Evolutionary conservation across 2,888 invertebrate genomes (phyloP).

Genomic region (Melinaea marsaeus): DNA sequence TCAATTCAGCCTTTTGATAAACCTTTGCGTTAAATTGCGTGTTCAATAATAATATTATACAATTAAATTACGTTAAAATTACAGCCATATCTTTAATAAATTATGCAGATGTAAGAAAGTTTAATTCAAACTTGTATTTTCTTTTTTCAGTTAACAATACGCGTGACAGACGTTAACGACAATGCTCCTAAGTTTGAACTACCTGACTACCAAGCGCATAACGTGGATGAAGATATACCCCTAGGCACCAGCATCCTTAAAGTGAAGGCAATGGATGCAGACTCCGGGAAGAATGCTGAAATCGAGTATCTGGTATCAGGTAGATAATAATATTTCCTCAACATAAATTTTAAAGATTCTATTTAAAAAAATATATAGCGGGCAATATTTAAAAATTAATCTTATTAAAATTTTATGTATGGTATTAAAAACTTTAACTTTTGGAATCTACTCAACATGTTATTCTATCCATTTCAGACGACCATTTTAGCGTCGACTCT

Average conservation of each 20-base stretch:
- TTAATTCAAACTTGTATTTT: not conserved
- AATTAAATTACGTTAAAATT: not conserved
- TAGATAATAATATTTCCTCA: conserved; percentile 29
- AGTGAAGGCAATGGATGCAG: conserved; percentile 96
- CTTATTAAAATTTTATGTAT: too few relatives aligned
- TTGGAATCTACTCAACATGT: not conserved
- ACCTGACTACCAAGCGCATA: conserved; percentile 97
- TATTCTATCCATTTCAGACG: conserved; percentile 78
- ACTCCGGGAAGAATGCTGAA: conserved; percentile 96
- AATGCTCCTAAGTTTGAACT: conserved; percentile 97
- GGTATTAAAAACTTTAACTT: too few relatives aligned
- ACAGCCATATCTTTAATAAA: not conserved
- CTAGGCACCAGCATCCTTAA: conserved; percentile 94
- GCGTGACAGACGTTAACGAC: conserved; percentile 98
- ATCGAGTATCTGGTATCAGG: conserved; percentile 91
- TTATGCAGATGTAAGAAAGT: not conserved
- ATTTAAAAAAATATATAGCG: too few relatives aligned
- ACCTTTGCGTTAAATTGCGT: too few relatives aligned
- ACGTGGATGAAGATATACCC: conserved; percentile 96
- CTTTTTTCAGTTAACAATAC: conserved; percentile 87
- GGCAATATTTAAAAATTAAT: too few relatives aligned
- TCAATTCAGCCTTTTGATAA: too few relatives aligned
- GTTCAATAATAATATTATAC: not conserved
- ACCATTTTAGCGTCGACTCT: conserved; percentile 95
- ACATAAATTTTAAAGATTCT: not conserved